These are phyloP conservation scores for Morpho deidamia DNA, from an alignment of 2,888 invertebrate species.

Conservation along the genomic window DNA sequence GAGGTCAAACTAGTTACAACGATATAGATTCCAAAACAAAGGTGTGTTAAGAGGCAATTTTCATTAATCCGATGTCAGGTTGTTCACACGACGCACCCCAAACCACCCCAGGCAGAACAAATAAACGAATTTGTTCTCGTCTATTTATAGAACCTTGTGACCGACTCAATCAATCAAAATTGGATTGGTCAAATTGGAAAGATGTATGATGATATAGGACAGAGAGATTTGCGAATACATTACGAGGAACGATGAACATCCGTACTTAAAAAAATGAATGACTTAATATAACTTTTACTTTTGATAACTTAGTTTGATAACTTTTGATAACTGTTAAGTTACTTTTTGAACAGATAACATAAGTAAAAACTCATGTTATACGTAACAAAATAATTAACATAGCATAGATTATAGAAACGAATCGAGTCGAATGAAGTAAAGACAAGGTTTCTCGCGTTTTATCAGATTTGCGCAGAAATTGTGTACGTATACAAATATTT, in stretches of 20 bases:
- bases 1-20: neutral
- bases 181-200: neutral
- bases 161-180: neutral
- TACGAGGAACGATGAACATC: neutral
- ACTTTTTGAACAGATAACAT: too few species aligned
- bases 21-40: neutral
- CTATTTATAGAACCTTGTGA: neutral
- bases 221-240: neutral
- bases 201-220: neutral
- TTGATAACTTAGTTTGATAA: too few species aligned
- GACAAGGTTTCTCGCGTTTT: too few species aligned
- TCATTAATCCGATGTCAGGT: neutral
- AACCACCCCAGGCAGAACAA: conserved; percentile 6
- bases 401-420: too few species aligned
- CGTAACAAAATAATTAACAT: too few species aligned
- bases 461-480: too few species aligned
- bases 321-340: too few species aligned
- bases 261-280: neutral
- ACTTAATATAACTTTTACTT: too few species aligned
- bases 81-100: conserved; percentile 1
- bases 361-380: too few species aligned
- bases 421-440: too few species aligned
- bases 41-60: conserved; percentile 1
- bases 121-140: conserved; percentile 4
- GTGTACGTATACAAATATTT: too few species aligned